Evolutionary conservation across 2,113 vertebrate genomes (phyloP).

Genomic region (Pseudois nayaur): DNA sequence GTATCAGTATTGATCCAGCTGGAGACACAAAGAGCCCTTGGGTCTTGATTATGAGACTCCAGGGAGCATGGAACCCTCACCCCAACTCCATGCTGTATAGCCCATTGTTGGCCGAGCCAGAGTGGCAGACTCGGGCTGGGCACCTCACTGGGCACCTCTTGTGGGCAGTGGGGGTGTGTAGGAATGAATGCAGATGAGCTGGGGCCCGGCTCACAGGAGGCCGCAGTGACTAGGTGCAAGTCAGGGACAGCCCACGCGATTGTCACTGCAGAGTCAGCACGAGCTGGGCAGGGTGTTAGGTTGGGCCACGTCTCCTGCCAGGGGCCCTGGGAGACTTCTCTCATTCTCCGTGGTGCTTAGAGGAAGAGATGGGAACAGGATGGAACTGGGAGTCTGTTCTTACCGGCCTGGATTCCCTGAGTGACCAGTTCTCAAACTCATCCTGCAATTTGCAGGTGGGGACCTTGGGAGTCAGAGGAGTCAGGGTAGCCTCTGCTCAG

Average conservation of each 20-base stretch:
- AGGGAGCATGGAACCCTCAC: background rate
- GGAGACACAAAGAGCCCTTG: background rate
- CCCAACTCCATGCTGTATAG: rapidly evolving
- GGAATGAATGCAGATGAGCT: background rate
- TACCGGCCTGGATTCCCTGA: background rate
- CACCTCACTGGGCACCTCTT: rapidly evolving
- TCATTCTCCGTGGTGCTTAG: background rate
- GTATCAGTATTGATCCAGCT: rapidly evolving
- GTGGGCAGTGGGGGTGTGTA: rapidly evolving
- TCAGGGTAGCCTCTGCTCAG: background rate
- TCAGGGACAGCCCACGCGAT: rapidly evolving
- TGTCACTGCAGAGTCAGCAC: background rate
- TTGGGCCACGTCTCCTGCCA: rapidly evolving
- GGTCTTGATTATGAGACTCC: background rate
- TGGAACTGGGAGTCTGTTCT: background rate
- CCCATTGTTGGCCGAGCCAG: rapidly evolving
- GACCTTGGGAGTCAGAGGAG: background rate
- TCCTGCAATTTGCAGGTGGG: background rate
- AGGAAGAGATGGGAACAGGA: background rate
- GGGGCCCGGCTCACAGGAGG: background rate
- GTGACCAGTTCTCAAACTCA: background rate
- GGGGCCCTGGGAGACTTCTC: background rate
- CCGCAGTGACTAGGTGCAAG: background rate
- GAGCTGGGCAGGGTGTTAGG: background rate
- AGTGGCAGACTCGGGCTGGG: rapidly evolving